Evolutionary conservation across 2,113 vertebrate species (phyloP).

Genomic region (Vulpes ferrilata): DNA sequence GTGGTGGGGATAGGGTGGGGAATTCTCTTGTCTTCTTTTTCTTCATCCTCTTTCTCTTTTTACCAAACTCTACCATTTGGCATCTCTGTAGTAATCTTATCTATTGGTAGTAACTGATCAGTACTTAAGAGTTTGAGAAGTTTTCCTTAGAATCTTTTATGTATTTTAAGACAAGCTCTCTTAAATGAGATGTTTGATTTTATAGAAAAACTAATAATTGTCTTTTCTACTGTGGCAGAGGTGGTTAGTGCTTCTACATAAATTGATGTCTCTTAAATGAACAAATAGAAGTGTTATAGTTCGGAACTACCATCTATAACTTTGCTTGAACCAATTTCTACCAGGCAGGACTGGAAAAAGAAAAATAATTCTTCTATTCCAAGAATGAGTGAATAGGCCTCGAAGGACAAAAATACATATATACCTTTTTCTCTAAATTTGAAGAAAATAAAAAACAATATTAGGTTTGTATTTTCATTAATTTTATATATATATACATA

Average conservation of each 20-base stretch:
- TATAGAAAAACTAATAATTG: neutral
- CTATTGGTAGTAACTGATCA: neutral
- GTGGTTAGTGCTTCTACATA: neutral
- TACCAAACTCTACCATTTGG: neutral
- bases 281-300: neutral
- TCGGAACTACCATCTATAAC: neutral
- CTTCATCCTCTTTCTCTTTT: neutral
- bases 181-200: neutral
- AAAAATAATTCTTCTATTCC: neutral
- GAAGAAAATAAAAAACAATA: neutral
- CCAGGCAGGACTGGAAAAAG: fast-evolving
- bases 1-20: neutral
- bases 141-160: neutral
- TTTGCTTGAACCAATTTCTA: neutral
- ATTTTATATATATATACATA: neutral
- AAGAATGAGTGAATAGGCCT: neutral
- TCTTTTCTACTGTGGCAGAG: neutral
- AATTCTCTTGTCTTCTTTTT: neutral
- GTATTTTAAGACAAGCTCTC: neutral
- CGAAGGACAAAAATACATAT: neutral
- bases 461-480: neutral
- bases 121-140: neutral
- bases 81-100: neutral
- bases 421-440: neutral
- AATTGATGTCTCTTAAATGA: neutral